Percentiles rank a stretch among this genome's conserved stretches.
Evolutionary conservation across 2,888 invertebrate species (phyloP).

Genomic region (Phyto melanocephala): DNA sequence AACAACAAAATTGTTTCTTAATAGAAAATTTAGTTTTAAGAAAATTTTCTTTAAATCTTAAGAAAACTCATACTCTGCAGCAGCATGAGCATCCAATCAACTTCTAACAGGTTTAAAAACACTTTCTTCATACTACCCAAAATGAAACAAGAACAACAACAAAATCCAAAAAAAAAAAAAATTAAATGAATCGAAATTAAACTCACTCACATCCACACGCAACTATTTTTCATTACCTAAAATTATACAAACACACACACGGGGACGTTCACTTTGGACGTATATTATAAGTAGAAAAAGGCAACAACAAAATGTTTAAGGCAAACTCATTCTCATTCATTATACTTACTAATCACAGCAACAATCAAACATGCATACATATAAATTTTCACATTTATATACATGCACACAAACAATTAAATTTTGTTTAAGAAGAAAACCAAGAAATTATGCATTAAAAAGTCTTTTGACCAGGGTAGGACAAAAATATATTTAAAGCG

Average conservation of each 20-base stretch:
- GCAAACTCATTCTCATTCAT: neutral
- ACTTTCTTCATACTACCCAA: neutral
- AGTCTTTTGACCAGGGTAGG: constrained; percentile 48
- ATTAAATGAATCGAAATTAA: constrained; percentile 50
- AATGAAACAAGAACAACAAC: neutral
- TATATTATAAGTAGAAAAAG: constrained; percentile 37
- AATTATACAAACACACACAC: constrained; percentile 20
- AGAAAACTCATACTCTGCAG: constrained; percentile 67
- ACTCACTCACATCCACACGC: constrained; percentile 30
- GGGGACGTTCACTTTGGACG: constrained; percentile 30
- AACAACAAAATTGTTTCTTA: constrained; percentile 16
- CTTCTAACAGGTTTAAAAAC: constrained; percentile 71
- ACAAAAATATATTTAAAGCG: constrained; percentile 6
- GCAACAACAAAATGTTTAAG: constrained; percentile 10
- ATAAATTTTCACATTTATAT: neutral
- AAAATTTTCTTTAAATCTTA: constrained; percentile 62
- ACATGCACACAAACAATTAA: neutral
- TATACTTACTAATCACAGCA: neutral
- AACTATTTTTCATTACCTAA: constrained; percentile 23
- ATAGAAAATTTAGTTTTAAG: constrained; percentile 37
- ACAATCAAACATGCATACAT: neutral
- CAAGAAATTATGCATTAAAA: constrained; percentile 49
- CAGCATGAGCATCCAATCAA: constrained; percentile 73
- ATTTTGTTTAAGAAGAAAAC: constrained; percentile 38
- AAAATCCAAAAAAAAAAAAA: constrained; percentile 1